Base-by-base conservation (phyloP, 1,140 invertebrate genomes). In the Drosophila bifasciata region DNA sequence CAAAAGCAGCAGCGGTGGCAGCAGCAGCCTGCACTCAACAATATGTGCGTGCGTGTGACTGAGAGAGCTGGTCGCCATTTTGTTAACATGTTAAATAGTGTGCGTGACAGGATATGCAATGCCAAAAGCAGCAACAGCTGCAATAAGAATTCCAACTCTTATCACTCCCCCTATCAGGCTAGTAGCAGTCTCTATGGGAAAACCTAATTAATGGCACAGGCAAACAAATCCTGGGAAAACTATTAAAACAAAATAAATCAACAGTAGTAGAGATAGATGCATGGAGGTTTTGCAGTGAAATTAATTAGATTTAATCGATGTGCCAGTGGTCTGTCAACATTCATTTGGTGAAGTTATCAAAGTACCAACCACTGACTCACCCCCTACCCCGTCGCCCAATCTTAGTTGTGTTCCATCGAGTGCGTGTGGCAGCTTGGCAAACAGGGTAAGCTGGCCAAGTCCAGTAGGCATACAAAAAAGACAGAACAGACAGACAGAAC, bases 241-340 rank as follows among this genome's bases (percentile, higher is more conserved):
- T 53, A 53, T 68, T 68, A 28, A 41, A 53, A 49, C 43, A 64
- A 25, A 25, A 9, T 25, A 40, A 64, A 64, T 62, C 19, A 45
- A 32, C 23, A 32, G 13, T 32, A 44, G 46, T 32, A 44, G 46
- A 25, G 28, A 36, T 5, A 21, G 17, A 17, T 40, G 53, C 36
- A 44, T 28, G 52, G 25, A 39, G 23, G 28, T 25, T 40, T 43
- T 41, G 61, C 49, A 68, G 48, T 49, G 45, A 86, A 86, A 86
- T 74, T 86, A 86, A 86, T 86, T 88, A 81, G 57, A 78, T 88
- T 88, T 78, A 77, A 88, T 81, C 64, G 66, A 88, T n/a, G 57
- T 63, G 74, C 64, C 77, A 57, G 63, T 62, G 73, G 77, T 75
- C 60, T 68, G 77, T 78, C 81, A 86, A 81, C 66, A 86, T 81